Evolutionary conservation across 2,113 vertebrate genomes (phyloP), one percentile per base, ranked within the genome.

Genomic region (Fulmarus glacialis): DNA sequence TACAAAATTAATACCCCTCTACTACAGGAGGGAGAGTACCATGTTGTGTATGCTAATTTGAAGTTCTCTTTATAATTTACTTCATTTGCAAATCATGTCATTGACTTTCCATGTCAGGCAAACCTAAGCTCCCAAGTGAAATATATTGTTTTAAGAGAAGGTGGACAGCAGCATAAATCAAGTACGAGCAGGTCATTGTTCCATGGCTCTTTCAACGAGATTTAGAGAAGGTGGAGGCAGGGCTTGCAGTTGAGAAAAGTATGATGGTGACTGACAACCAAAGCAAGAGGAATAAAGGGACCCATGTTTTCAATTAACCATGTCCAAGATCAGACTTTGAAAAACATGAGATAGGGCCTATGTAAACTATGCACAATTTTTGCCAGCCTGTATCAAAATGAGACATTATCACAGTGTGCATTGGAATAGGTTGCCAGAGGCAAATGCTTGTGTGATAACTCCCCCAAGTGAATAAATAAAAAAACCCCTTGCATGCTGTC

Each of bases 81-180:
- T 89, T 95, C 30, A 82, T 87, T 91, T 95, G 59, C 34, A 91
- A 89, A 80, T 87, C 48, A 52, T 59, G 27, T 60, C 7, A 77
- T 60, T 87, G 64, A 64, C 45, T 80, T 95, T 55, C 60, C 62
- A 55, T 43, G 83, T 91, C 50, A 87, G 64, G 58, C 50, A 94
- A 86, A 79, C 58, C 23, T 56, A 73, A 94, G 32, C 16, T 90
- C 15, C 56, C 12, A 16, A 83, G 56, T 72, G 43, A 94, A 94
- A 89, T 87, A 90, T 13, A 55, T 90, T 94, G 74, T 81, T 90
- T 94, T 85, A 94, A 81, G 75, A 86, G 89, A 89, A 84, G 43
- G 15, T 93, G 86, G 70, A 77, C 68, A 87, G 64, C 68, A 93
- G 56, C 81, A 93, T 93, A 95, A 97, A 84, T 89, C 72, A 92